Base-by-base conservation (phyloP, 2,888 invertebrate species). In the Tineola bisselliella region DNA sequence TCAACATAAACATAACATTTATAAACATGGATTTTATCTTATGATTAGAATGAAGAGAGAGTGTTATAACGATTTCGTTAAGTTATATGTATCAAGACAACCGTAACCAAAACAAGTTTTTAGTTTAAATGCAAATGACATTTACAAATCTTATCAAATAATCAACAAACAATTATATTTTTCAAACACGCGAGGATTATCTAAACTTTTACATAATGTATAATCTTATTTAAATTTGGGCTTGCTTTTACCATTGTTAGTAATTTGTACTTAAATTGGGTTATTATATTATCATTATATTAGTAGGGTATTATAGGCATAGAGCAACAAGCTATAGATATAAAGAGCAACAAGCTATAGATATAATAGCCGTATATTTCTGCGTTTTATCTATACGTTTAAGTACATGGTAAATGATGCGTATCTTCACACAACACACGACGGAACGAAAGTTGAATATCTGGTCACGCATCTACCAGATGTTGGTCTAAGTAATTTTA, bases 381-480 rank as follows among this genome's bases (percentile, higher is more conserved):
- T 38, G 15, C n/a, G 48, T 48, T 48, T 48, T 48, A 48, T 13
- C 15, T 6, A 13, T 48, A n/a, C 8, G 6, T 48, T 48, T 48
- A 38, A 38, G 38, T 38, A 48, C n/a, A 48, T 13, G 48, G 8
- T 48, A 48, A 48, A 48, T 48, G 48, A 48, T 48, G 48, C 48
- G 48, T 48, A 48, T 25, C 25, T 54, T 54, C 54, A 54, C 54
- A 54, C 18, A n/a, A 54, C 12, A 15, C 67, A 66, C 67, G 67
- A 64, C 70, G 75, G 74, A 76, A 75, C 73, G 74, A 74, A 77
- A 77, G 75, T 61, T 18, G 56, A 44, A 30, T 54, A 62, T 62
- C 72, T 65, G 71, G 74, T 77, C 71, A 75, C 73, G 72, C 70
- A 67, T 67, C 68, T 68, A 72, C 72, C 72, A 72, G 68, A 63